Conservation (phyloP, 2,888 invertebrate species). For the Lepidocyrtoides sp. region DNA sequence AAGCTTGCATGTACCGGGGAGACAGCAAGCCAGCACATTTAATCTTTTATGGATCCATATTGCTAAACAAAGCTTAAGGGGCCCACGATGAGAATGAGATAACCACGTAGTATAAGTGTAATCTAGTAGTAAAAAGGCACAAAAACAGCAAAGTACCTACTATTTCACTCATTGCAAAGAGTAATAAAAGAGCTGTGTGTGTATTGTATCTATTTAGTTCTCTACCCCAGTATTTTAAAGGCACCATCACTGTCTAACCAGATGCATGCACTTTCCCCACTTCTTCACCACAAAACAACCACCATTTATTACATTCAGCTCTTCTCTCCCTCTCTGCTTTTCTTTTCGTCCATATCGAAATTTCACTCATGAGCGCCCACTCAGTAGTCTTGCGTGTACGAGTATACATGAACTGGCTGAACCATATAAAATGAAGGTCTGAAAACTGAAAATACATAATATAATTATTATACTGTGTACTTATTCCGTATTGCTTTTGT, state of each 20-base stretch:
- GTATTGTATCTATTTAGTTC: not conserved
- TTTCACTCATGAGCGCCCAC: slow-evolving; percentile 22
- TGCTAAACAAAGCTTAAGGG: slow-evolving; percentile 48
- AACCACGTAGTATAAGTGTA: slow-evolving; percentile 8
- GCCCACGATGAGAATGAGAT: slow-evolving; percentile 41
- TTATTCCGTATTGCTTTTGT: not conserved
- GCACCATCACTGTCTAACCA: slow-evolving; percentile 42
- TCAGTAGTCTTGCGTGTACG: not conserved
- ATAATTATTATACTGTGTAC: not conserved
- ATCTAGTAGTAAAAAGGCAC: not conserved
- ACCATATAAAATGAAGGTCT: not conserved
- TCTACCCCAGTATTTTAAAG: slow-evolving; percentile 7
- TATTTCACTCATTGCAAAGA: slow-evolving; percentile 8
- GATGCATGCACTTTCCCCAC: slow-evolving; percentile 51
- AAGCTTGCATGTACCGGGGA: not conserved
- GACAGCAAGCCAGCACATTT: slow-evolving; percentile 33
- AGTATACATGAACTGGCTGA: not conserved
- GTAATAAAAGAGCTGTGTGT: not conserved
- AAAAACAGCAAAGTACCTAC: slow-evolving; percentile 13
- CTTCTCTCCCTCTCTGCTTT: not conserved
- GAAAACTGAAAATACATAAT: not conserved
- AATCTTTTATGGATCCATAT: slow-evolving; percentile 57
- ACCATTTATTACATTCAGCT: slow-evolving; percentile 36
- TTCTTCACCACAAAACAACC: slow-evolving; percentile 48
- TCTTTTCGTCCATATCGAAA: not conserved